Percentiles rank a stretch among this genome's conserved stretches.
Conservation (phyloP, 2,113 vertebrate species). For the Myocastor coypus region DNA sequence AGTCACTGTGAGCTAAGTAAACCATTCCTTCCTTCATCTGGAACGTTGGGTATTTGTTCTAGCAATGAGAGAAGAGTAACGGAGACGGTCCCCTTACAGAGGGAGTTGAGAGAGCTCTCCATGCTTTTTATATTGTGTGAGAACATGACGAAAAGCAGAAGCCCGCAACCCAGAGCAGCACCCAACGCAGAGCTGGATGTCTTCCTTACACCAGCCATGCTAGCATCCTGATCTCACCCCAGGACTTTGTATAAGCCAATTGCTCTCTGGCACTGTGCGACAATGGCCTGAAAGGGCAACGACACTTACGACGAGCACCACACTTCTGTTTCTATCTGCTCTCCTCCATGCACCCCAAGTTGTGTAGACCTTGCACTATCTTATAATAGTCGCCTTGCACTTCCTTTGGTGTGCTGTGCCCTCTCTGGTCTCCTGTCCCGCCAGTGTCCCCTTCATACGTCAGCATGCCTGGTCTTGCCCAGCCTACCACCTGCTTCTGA, state of each 20-base stretch:
- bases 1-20: too few species aligned
- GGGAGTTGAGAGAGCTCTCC: background rate
- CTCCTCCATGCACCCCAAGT: background rate
- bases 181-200: too few species aligned
- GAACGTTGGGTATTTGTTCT: too few species aligned
- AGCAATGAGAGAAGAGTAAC: too few species aligned
- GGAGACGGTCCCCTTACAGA: background rate
- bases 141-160: accelerated
- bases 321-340: background rate
- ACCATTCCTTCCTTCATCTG: too few species aligned
- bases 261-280: background rate
- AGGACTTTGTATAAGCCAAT: background rate
- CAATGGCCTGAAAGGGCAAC: background rate
- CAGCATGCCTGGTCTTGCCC: accelerated
- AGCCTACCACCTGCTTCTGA: background rate
- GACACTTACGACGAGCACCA: accelerated
- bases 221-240: background rate
- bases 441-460: background rate
- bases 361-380: background rate
- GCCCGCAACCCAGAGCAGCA: background rate
- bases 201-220: too few species aligned
- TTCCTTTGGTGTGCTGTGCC: background rate
- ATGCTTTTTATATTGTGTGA: background rate
- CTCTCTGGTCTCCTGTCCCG: too few species aligned
- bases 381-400: background rate